Percentiles rank a stretch among this genome's conserved stretches.
These are phyloP conservation scores for Trissolcus basalis DNA, from an alignment of 1,140 invertebrate genomes.

Conservation along the genomic window DNA sequence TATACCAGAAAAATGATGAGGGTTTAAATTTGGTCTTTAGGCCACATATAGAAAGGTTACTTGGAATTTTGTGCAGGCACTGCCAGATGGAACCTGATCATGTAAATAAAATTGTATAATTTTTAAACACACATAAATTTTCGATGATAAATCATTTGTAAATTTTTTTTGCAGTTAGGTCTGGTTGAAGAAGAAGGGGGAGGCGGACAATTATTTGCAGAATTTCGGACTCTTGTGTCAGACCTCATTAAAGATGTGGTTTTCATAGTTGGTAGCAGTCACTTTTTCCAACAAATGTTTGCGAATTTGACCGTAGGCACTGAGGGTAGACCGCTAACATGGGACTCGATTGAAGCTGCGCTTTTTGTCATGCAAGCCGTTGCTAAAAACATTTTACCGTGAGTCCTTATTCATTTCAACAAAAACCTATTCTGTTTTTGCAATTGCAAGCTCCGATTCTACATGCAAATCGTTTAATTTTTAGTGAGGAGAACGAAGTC, in stretches of 20 bases:
- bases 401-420: constrained; percentile 74
- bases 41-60: constrained; percentile 92
- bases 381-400: constrained; percentile 97
- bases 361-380: constrained; percentile 97
- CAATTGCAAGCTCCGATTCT: neutral
- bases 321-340: constrained; percentile 77
- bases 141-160: neutral
- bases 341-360: constrained; percentile 96
- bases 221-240: constrained; percentile 92
- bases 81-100: constrained; percentile 94
- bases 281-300: constrained; percentile 95
- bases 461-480: constrained; percentile 27
- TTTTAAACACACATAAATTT: neutral
- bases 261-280: constrained; percentile 96
- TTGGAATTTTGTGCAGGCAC: constrained; percentile 88
- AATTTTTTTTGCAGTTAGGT: constrained; percentile 79
- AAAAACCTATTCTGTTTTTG: constrained; percentile 4
- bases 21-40: constrained; percentile 87
- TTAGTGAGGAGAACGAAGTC: constrained; percentile 92
- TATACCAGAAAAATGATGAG: constrained; percentile 92
- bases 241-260: constrained; percentile 98
- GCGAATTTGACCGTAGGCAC: constrained; percentile 76
- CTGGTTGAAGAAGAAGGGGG: constrained; percentile 89
- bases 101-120: constrained; percentile 75
- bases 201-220: constrained; percentile 78